These are phyloP conservation scores for Xanthorhoe designata DNA, from an alignment of 2,888 invertebrate genomes.

Conservation along the genomic window DNA sequence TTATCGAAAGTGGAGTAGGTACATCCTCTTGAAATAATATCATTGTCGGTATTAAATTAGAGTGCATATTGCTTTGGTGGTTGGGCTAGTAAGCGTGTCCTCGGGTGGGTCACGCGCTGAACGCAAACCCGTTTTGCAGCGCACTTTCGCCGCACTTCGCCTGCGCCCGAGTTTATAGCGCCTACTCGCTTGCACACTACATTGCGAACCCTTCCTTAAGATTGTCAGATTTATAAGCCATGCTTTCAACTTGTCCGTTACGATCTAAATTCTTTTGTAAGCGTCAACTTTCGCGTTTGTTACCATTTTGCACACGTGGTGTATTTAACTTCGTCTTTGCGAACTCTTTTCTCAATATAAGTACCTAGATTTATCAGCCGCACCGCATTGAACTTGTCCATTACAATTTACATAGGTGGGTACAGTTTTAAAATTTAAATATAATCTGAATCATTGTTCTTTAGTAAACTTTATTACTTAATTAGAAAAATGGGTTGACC, in stretches of 20 bases:
- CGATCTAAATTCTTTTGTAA: slow-evolving; percentile 5
- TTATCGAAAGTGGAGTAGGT: slow-evolving; percentile 37
- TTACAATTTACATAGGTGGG: background rate
- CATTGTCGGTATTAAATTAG: slow-evolving; percentile 47
- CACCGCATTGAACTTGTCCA: background rate
- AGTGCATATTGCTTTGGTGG: slow-evolving; percentile 59
- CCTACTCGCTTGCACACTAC: slow-evolving; percentile 66
- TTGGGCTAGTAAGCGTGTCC: slow-evolving; percentile 69
- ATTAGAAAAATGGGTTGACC: slow-evolving; percentile 48
- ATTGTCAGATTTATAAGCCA: slow-evolving; percentile 18
- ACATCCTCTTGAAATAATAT: slow-evolving; percentile 45
- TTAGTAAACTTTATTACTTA: background rate
- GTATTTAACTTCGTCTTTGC: background rate
- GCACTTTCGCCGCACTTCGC: slow-evolving; percentile 80
- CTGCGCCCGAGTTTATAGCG: slow-evolving; percentile 68
- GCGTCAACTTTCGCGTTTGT: slow-evolving; percentile 15
- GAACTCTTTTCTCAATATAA: background rate
- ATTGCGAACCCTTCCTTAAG: slow-evolving; percentile 48
- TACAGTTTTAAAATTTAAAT: background rate
- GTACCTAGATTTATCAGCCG: background rate
- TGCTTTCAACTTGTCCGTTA: slow-evolving; percentile 19
- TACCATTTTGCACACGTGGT: slow-evolving; percentile 15
- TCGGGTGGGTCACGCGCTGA: slow-evolving; percentile 81
- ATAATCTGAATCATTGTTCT: background rate
- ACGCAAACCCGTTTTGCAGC: slow-evolving; percentile 77